These are phyloP conservation scores for Scalopus aquaticus DNA, from an alignment of 2,113 vertebrate genomes.

Conservation along the genomic window DNA sequence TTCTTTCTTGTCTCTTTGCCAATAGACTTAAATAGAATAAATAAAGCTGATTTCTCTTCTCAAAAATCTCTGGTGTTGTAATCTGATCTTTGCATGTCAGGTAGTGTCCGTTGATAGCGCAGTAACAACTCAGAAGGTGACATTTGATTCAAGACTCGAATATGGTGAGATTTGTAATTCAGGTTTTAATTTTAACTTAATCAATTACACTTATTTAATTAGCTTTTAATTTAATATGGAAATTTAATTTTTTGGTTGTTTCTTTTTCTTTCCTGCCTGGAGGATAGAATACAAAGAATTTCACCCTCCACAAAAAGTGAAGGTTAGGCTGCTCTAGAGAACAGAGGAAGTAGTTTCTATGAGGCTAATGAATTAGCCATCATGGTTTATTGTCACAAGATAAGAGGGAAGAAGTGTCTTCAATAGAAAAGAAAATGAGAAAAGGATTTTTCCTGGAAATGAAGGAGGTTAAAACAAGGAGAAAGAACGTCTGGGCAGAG, in stretches of 20 bases:
- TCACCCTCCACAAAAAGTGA: not conserved
- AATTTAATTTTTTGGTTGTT: not conserved
- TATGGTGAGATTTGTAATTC: not conserved
- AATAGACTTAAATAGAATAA: too few relatives aligned
- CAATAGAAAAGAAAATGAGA: not conserved
- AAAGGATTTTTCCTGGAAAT: not conserved
- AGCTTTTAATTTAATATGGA: not conserved
- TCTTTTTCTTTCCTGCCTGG: conserved; percentile 18
- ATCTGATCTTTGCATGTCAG: too few relatives aligned
- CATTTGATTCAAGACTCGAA: not conserved
- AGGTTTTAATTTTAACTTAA: not conserved
- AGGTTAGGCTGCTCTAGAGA: not conserved
- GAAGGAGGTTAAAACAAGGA: not conserved
- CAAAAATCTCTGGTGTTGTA: too few relatives aligned
- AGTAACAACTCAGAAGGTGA: not conserved
- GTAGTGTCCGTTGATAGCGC: too few relatives aligned
- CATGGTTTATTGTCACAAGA: not conserved
- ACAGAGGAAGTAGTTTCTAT: not conserved
- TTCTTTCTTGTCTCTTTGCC: too few relatives aligned
- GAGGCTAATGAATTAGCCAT: not conserved
- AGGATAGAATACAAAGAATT: not conserved
- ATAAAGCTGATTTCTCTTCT: too few relatives aligned
- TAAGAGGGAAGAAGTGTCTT: not conserved
- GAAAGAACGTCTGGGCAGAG: not conserved
- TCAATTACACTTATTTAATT: not conserved